Base-by-base conservation (phyloP, 1,140 invertebrate genomes). In the Drosophila ananassae region DNA sequence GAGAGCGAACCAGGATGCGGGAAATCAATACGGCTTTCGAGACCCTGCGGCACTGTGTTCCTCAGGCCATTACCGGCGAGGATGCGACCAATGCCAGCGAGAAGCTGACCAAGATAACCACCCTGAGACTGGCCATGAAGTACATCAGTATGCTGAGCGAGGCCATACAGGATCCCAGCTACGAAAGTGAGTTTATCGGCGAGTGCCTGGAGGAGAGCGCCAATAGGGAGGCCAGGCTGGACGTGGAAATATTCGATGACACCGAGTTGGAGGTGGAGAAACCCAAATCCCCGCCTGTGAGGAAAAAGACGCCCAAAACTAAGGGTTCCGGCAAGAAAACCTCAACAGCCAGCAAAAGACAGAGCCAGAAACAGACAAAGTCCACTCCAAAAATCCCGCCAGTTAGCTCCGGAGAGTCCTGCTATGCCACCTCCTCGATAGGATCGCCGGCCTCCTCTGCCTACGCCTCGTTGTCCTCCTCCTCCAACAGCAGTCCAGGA, bases 21-120 rank as follows among this genome's bases (percentile, higher is more conserved):
- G 97, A 98, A 90, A 98, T 98, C 68, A 98, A 98, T 92, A 93
- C 94, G 48, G 97, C 97, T 0, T 98, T 98, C 92, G 96, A 97
- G 91, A 93, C 94, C 2, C 93, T 98, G 0, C 93, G 96, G 21
- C 93, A 94, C 39, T 96, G 95, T 6, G 95, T 98, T 1, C 97
- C 97, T 1, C 92, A 93, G 10, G 87, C 90, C 6, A 90, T 92
- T 17, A 75, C 83, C 13, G 89, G 90, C 24, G 90, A 91, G 30
- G 90, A 90, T 66, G 55, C 81, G 9, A 92, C 92, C 8, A 92
- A 92, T 22, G 92, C 93, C 17, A 92, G 93, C 44, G 95, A 96
- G 85, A 97, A 97, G 92, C 92, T 97, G 54, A 98, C 97, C 30
- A 98, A 98, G 93, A 97, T 98, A 73, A 97, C 96, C 5, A 97